phyloP scores from a whole-genome alignment of 2,797 vertebrate species.

The Micropoecilia bifurca region DNA sequence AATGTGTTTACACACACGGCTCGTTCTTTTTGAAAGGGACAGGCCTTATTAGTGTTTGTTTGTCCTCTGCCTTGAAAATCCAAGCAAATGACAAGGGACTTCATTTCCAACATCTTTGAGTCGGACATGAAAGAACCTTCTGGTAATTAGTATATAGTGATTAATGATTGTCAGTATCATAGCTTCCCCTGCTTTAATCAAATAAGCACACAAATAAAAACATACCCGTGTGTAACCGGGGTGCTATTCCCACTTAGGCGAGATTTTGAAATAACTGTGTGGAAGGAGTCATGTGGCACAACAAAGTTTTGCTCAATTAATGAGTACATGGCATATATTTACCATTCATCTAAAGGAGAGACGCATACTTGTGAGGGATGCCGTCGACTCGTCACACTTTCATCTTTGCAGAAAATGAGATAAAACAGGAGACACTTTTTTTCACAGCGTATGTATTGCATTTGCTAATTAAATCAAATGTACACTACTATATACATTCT shows the following conservation, averaged over 20 bases:
- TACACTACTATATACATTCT: not conserved
- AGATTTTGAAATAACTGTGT: constrained; percentile 45
- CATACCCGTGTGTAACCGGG: constrained; percentile 44
- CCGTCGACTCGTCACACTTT: constrained; percentile 7
- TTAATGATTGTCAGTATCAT: constrained; percentile 80
- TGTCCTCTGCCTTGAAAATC: constrained; percentile 81
- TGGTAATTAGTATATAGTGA: constrained; percentile 82
- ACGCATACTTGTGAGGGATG: constrained; percentile 28
- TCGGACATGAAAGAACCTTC: constrained; percentile 81
- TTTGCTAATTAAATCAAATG: constrained; percentile 9
- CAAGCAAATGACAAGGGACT: constrained; percentile 83
- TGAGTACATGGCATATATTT: constrained; percentile 70
- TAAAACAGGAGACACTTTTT: constrained; percentile 16
- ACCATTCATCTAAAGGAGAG: constrained; percentile 48
- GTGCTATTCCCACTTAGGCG: constrained; percentile 46
- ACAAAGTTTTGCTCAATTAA: constrained; percentile 72
- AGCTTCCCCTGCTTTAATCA: constrained; percentile 69
- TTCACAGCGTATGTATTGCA: not conserved
- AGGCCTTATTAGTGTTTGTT: constrained; percentile 83
- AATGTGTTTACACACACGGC: constrained; percentile 70
- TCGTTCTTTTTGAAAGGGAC: constrained; percentile 76
- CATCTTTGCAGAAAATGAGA: not conserved
- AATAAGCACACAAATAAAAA: constrained; percentile 64
- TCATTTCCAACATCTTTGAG: constrained; percentile 80
- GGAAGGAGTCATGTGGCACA: constrained; percentile 37